Evolutionary conservation across 1,140 invertebrate genomes (phyloP), one percentile per base, ranked within the genome.

Genomic region (Diprion similis): DNA sequence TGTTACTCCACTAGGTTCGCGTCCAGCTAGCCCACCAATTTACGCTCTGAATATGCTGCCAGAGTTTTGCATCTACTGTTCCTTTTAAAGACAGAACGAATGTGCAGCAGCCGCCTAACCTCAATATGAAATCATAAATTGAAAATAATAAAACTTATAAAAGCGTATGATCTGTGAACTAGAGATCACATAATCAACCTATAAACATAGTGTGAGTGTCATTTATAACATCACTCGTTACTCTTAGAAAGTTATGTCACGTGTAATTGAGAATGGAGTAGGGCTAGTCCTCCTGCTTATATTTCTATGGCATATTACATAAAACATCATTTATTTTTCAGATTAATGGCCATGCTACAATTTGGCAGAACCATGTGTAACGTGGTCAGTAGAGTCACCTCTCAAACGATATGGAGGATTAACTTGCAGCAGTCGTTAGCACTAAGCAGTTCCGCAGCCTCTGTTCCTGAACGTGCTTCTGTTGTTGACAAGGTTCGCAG

Each of bases 281-380:
- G 11, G 51, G 11, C 51, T 59, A 17, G 11, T 59, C 11, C n/a
- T 59, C 9, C 51, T 4, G 51, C 11, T 13, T 59, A 59, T 59
- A 13, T 59, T n/a, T 1, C 24, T 37, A 37, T 37, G 24, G 51
- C 11, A 15, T 17, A 59, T 59, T 59, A 19, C n/a, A 70, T 70
- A 45, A 70, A 59, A 9, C 6, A 59, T 59, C 9, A 59, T 59
- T 59, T 9, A 15, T 78, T 70, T 79, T 77, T 10, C 64, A 80
- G 72, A 71, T 75, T 70, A 68, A 73, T 72, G 72, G 73, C 65
- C 74, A 82, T 83, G 80, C 48, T 81, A 67, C 80, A 84, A 71
- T 71, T 80, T 71, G 75, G 74, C 74, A 67, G 74, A 45, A 74
- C 70, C 46, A 37, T 79, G 45, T 72, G 73, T 37, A 78, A 71